Conservation (phyloP, 2,888 invertebrate species). For the Leptinotarsa tumamoca region DNA sequence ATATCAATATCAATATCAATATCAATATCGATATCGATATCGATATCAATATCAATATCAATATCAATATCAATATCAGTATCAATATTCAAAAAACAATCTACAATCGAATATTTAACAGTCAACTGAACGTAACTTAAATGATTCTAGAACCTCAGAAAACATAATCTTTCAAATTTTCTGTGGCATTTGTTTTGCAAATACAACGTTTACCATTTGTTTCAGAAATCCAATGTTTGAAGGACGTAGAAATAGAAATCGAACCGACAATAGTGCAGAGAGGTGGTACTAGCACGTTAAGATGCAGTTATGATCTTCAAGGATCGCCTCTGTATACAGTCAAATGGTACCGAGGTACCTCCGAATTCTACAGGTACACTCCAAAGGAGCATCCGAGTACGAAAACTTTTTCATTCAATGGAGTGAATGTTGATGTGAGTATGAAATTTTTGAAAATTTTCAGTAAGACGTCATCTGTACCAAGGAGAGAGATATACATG, state of each 20-base stretch:
- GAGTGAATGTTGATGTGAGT: constrained; percentile 87
- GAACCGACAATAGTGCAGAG: constrained; percentile 78
- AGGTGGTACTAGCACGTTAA: constrained; percentile 77
- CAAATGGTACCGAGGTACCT: constrained; percentile 86
- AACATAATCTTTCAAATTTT: too few relatives aligned
- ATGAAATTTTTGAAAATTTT: constrained; percentile 22
- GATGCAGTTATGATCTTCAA: constrained; percentile 82
- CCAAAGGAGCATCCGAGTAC: constrained; percentile 80
- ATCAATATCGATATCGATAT: too few relatives aligned
- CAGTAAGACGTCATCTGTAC: too few relatives aligned
- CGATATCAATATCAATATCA: too few relatives aligned
- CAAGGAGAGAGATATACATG: too few relatives aligned
- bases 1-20: too few relatives aligned
- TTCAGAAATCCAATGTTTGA: constrained; percentile 75
- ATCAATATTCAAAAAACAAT: too few relatives aligned
- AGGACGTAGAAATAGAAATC: constrained; percentile 78
- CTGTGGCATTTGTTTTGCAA: too few relatives aligned
- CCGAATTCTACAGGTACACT: constrained; percentile 86
- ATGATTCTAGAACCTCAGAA: too few relatives aligned
- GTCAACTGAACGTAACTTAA: too few relatives aligned
- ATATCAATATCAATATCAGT: too few relatives aligned
- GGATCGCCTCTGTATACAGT: constrained; percentile 83
- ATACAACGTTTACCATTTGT: constrained; percentile 37
- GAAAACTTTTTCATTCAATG: constrained; percentile 79
- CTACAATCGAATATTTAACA: too few relatives aligned